Evolutionary conservation across 30 jellyfish, hydroid and myxozoan genomes (phyloP).

Genomic region (Mastigias papua): DNA sequence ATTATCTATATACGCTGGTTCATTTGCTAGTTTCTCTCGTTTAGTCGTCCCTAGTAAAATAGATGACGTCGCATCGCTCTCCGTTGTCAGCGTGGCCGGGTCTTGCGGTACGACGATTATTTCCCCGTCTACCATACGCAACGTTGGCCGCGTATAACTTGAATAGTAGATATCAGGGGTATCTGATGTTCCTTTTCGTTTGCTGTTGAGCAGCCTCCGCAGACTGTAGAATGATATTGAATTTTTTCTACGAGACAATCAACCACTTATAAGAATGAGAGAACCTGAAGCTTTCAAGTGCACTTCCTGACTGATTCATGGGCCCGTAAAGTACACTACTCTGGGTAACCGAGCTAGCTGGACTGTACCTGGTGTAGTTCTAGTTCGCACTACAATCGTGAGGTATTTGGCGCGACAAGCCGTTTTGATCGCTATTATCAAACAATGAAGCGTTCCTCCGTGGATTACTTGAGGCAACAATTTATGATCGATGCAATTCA

Average conservation of each 20-base stretch:
- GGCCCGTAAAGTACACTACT: too few species aligned
- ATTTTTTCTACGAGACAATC: conserved; percentile 12
- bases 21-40: neutral
- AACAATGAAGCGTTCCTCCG: too few species aligned
- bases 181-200: conserved; percentile 19
- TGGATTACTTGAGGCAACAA: too few species aligned
- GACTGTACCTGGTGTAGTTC: too few species aligned
- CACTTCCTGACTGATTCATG: neutral
- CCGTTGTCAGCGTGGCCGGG: conserved; percentile 32
- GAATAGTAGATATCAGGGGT: conserved; percentile 58
- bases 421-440: too few species aligned
- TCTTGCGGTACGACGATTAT: conserved; percentile 61
- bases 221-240: conserved; percentile 43
- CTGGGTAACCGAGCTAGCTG: too few species aligned
- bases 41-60: conserved; percentile 22
- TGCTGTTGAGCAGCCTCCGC: conserved; percentile 26
- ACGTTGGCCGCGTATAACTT: conserved; percentile 58
- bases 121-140: conserved; percentile 70
- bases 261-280: neutral
- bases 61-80: conserved; percentile 23
- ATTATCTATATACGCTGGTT: conserved; percentile 10
- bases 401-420: too few species aligned
- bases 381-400: too few species aligned
- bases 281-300: neutral
- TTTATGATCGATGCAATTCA: too few species aligned